Evolutionary conservation across 1,140 invertebrate genomes (phyloP), one percentile per base, ranked within the genome.

Genomic region (Ceratina australensis): DNA sequence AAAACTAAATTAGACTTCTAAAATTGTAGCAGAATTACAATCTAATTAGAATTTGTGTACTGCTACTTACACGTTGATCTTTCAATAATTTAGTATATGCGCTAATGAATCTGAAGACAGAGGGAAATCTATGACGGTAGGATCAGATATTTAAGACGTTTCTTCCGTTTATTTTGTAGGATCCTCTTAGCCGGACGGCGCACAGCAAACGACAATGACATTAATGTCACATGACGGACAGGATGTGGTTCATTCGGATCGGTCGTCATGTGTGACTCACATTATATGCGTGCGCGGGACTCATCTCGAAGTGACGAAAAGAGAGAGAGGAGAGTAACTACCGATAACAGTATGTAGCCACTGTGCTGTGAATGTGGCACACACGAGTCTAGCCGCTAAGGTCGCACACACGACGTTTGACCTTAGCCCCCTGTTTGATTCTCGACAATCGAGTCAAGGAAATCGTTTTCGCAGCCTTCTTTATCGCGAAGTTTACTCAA

Each of bases 201-300:
- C 87, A 87, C 87, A n/a, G 88, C 28, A 33, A 33, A 33, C 28
- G 28, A 79, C 87, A 90, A 88, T 90, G 89, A 89, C 86, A 90
- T 90, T 90, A 90, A 89, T 88, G 81, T 88, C 88, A 87, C 85
- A 87, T 84, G 87, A 87, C 82, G 87, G 86, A 88, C 90, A 92
- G 91, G 91, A 92, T 91, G 89, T 88, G 86, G 89, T 89, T 88
- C 91, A 92, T 92, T 92, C 89, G 90, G 88, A 89, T 89, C 87
- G 89, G 86, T 87, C 86, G 67, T 60, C 81, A 85, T 87, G 80
- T 89, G 87, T 91, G 90, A 92, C 84, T 92, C 90, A 92, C 87
- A 90, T 90, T 90, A 89, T 75, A 75, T 33, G 66, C 56, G 20
- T 56, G 81, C 72, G 71, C 76, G 57, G 74, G 73, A 78, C 69